Evolutionary conservation across 2,797 vertebrate genomes (phyloP).

Genomic region (Lagorchestes hirsutus): DNA sequence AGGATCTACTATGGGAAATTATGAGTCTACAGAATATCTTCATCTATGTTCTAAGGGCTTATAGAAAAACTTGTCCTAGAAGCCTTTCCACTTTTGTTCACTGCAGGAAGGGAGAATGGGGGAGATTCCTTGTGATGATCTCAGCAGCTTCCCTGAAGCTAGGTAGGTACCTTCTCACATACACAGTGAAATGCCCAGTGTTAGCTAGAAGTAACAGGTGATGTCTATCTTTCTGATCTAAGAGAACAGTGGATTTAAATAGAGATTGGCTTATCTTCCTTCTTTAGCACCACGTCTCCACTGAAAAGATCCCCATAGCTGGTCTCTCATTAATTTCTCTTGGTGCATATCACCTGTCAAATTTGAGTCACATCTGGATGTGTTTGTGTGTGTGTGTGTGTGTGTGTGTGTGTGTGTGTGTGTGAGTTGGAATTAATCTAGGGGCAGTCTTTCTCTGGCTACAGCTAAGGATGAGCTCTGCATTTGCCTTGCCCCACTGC

Average conservation of each 20-base stretch:
- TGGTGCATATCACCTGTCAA: not conserved
- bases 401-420: not conserved
- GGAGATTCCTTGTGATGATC: not conserved
- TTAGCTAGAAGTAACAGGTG: conserved; percentile 1
- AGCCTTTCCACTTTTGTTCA: not conserved
- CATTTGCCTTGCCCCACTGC: rapidly evolving
- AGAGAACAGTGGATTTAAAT: not conserved
- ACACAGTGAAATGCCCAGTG: not conserved
- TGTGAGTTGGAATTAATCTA: not conserved
- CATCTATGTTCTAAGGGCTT: not conserved
- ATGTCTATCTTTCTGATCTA: not conserved
- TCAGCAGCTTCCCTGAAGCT: not conserved
- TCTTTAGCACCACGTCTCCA: not conserved
- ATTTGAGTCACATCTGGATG: not conserved
- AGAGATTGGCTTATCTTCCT: not conserved
- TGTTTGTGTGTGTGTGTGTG: not conserved
- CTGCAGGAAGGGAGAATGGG: not conserved
- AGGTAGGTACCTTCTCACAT: not conserved
- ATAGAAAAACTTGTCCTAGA: not conserved
- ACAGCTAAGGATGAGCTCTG: rapidly evolving
- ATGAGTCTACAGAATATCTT: not conserved
- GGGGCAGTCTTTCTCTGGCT: not conserved
- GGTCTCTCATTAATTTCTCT: not conserved
- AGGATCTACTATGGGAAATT: not conserved
- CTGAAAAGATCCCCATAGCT: not conserved